phyloP scores from a whole-genome alignment of 2,888 invertebrate genomes.

The Philopedon plagiatum region DNA sequence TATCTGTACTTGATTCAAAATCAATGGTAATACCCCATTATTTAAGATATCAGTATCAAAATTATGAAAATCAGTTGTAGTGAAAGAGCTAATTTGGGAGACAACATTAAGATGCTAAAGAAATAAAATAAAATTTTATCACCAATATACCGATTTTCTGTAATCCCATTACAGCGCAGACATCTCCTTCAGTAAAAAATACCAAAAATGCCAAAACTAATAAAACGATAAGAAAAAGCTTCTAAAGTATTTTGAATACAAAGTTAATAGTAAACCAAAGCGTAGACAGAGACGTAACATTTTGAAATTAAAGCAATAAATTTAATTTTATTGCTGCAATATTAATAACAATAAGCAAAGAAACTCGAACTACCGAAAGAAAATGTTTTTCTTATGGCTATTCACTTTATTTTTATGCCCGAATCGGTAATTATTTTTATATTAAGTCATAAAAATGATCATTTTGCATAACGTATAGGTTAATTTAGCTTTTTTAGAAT shows the following conservation, averaged over 20 bases:
- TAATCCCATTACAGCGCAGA: no score
- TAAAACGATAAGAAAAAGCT: slow-evolving; percentile 30
- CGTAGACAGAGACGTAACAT: slow-evolving; percentile 25
- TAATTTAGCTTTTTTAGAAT: no score
- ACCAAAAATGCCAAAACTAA: slow-evolving; percentile 19
- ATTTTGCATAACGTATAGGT: not conserved
- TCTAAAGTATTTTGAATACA: slow-evolving; percentile 13
- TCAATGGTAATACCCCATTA: no score
- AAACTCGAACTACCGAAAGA: not conserved
- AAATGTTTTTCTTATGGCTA: not conserved
- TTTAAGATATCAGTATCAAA: no score
- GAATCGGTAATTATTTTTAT: slow-evolving; percentile 1
- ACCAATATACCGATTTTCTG: no score
- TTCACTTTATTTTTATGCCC: not conserved
- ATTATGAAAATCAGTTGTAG: no score
- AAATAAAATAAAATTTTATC: no score
- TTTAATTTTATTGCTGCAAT: slow-evolving; percentile 41
- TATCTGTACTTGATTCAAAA: no score
- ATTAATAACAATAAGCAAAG: slow-evolving; percentile 42
- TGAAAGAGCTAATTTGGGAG: no score
- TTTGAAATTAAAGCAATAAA: slow-evolving; percentile 46
- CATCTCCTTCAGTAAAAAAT: no score
- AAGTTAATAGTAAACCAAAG: slow-evolving; percentile 31
- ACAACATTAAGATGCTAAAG: no score
- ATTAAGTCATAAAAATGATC: not conserved